Evolutionary conservation across 2,797 vertebrate species (phyloP).

Genomic region (Pseudomugil gertrudae): DNA sequence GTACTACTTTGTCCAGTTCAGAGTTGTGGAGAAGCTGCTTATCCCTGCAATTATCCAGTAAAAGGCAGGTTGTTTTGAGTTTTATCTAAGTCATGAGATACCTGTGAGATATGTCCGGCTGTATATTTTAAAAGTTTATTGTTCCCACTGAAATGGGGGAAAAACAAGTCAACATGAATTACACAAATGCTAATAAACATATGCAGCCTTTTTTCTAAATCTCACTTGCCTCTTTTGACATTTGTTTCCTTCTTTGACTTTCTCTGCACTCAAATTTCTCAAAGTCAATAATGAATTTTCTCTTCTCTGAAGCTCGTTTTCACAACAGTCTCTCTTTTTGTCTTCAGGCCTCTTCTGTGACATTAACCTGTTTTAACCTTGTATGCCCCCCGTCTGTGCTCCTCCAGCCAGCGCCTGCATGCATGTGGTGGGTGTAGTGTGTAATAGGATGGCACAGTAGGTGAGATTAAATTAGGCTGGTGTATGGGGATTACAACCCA

Average conservation of each 20-base stretch:
- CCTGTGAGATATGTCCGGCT: background rate
- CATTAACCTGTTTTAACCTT: conserved; percentile 58
- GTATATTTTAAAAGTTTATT: background rate
- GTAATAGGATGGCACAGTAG: conserved; percentile 83
- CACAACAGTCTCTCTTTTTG: conserved; percentile 26
- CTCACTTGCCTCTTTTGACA: conserved; percentile 28
- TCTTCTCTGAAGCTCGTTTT: conserved; percentile 21
- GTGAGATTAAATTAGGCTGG: conserved; percentile 84
- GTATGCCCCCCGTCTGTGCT: conserved; percentile 37
- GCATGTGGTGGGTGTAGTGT: conserved; percentile 71
- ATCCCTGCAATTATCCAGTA: too few species aligned
- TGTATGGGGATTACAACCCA: conserved; percentile 83
- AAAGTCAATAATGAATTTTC: conserved; percentile 50
- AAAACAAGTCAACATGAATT: conserved; percentile 9
- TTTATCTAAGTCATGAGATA: background rate
- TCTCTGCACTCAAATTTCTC: conserved; percentile 16
- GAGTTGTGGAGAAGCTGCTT: too few species aligned
- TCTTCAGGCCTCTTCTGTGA: conserved; percentile 48
- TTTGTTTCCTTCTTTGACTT: conserved; percentile 39
- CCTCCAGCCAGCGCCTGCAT: conserved; percentile 45
- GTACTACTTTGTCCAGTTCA: too few species aligned
- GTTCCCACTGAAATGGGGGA: background rate
- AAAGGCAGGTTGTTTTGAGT: too few species aligned
- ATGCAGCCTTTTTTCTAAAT: conserved; percentile 12
- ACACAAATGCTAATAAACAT: background rate